A percentile compares a stretch with the other conserved stretches of the same genome.
These are phyloP conservation scores for Patiria pectinifera DNA, from an alignment of 53 echinoderm and acorn worm genomes.

Conservation along the genomic window DNA sequence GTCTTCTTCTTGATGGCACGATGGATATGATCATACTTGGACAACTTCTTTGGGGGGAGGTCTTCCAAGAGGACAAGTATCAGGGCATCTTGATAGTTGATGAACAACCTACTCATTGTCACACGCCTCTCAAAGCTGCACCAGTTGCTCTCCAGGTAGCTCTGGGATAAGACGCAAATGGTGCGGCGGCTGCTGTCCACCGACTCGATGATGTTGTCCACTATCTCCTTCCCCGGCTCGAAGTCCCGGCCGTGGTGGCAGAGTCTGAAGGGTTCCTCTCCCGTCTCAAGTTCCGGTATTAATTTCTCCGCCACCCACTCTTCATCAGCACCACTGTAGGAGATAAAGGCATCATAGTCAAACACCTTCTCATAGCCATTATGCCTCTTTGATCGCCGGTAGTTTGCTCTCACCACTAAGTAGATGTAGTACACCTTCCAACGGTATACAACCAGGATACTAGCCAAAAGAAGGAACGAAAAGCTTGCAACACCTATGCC, in stretches of 20 bases:
- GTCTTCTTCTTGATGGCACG: slow-evolving; percentile 80
- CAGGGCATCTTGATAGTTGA: slow-evolving; percentile 77
- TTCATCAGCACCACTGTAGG: slow-evolving; percentile 75
- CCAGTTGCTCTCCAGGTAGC: slow-evolving; percentile 86
- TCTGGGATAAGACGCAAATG: slow-evolving; percentile 81
- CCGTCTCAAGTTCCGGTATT: slow-evolving; percentile 62
- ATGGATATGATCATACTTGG: slow-evolving; percentile 80
- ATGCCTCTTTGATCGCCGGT: slow-evolving; percentile 29
- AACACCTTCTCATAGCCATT: slow-evolving; percentile 61
- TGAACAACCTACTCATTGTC: slow-evolving; percentile 79
- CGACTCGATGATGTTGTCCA: slow-evolving; percentile 81
- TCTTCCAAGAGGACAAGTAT: slow-evolving; percentile 81
- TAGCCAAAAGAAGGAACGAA: slow-evolving; percentile 9
- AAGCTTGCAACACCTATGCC: slow-evolving; percentile 43
- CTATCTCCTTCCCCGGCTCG: slow-evolving; percentile 68
- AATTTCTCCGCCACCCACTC: slow-evolving; percentile 76
- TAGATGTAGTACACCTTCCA: slow-evolving; percentile 66
- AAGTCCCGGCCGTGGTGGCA: slow-evolving; percentile 82
- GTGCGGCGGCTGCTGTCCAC: slow-evolving; percentile 81
- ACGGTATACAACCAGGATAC: slow-evolving; percentile 34
- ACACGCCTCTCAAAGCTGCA: slow-evolving; percentile 84
- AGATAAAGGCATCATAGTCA: slow-evolving; percentile 85
- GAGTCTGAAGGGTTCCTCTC: slow-evolving; percentile 60
- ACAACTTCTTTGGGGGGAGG: slow-evolving; percentile 76
- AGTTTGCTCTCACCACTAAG: slow-evolving; percentile 56